Evolutionary conservation across 92 coral and sea anemone species (phyloP).

Genomic region (Parazoanthus atlanticus): DNA sequence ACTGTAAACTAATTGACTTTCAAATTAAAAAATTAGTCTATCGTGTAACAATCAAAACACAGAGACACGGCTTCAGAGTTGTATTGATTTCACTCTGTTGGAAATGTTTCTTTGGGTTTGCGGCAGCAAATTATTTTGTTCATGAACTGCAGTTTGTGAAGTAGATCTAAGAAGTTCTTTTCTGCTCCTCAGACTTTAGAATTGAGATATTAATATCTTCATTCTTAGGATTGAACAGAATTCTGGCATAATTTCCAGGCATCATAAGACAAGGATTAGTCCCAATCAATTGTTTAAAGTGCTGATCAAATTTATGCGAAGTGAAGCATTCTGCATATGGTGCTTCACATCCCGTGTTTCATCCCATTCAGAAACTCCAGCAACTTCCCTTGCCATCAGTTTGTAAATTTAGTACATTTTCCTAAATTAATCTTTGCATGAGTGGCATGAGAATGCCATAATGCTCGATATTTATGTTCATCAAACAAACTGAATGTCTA

Average conservation of each 20-base stretch:
- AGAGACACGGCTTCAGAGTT: too few relatives aligned
- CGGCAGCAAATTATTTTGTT: conserved; percentile 34
- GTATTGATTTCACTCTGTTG: conserved; percentile 12
- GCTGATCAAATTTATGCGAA: conserved; percentile 26
- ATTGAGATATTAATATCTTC: conserved; percentile 18
- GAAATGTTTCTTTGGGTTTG: conserved; percentile 39
- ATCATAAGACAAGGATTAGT: conserved; percentile 51
- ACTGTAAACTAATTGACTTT: too few relatives aligned
- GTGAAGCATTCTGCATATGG: conserved; percentile 43
- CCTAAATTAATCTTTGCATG: conserved; percentile 47
- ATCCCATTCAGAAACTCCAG: conserved; percentile 50
- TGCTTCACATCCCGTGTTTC: conserved; percentile 42
- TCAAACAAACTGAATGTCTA: conserved; percentile 35
- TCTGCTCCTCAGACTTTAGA: conserved; percentile 32
- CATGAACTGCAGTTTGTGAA: conserved; percentile 5
- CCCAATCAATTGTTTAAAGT: conserved; percentile 37
- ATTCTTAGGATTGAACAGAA: conserved; percentile 41
- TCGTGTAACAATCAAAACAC: too few relatives aligned
- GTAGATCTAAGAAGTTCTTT: background rate
- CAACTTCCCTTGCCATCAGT: conserved; percentile 32
- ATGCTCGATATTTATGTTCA: conserved; percentile 22
- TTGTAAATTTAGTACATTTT: conserved; percentile 47
- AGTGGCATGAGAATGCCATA: conserved; percentile 38
- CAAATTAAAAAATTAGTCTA: too few relatives aligned
- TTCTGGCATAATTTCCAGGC: conserved; percentile 57